Evolutionary conservation across 2,888 invertebrate species (phyloP).

Genomic region (Eilema sororculum): DNA sequence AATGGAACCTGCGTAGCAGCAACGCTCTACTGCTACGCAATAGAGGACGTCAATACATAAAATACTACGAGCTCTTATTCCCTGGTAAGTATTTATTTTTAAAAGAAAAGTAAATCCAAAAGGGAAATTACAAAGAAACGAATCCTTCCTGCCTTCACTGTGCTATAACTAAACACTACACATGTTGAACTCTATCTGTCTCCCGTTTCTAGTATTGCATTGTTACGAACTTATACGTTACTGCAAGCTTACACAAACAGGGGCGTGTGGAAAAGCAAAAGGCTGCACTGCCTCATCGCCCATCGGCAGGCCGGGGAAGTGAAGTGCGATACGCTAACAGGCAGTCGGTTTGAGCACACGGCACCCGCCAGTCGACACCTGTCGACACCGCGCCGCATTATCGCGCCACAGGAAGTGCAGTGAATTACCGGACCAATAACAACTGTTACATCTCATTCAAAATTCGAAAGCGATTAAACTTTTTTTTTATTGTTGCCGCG

Average conservation of each 20-base stretch:
- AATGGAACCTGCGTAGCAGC: too few relatives aligned
- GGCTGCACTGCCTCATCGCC: constrained; percentile 1
- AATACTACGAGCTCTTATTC: too few relatives aligned
- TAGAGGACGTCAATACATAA: too few relatives aligned
- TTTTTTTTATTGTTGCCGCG: constrained; percentile 43
- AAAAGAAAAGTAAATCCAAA: too few relatives aligned
- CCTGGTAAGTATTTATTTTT: too few relatives aligned
- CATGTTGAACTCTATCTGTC: too few relatives aligned
- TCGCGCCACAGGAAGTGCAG: constrained; percentile 78
- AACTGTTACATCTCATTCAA: constrained; percentile 56
- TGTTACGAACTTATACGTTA: neutral
- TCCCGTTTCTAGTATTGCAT: neutral
- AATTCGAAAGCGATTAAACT: constrained; percentile 60
- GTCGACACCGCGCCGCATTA: constrained; percentile 23
- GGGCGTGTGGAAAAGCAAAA: constrained; percentile 26
- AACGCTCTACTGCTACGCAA: too few relatives aligned
- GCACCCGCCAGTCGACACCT: constrained; percentile 58
- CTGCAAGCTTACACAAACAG: constrained; percentile 12
- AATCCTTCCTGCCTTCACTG: too few relatives aligned
- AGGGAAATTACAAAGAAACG: too few relatives aligned
- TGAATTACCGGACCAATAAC: constrained; percentile 66
- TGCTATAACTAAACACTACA: too few relatives aligned
- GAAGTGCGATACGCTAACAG: constrained; percentile 21
- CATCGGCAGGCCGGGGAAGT: constrained; percentile 9
- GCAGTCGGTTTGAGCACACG: constrained; percentile 59